Percentiles rank a stretch among this genome's conserved stretches.
Conservation (phyloP, 2,113 vertebrate genomes). For the Noturus placidus region DNA sequence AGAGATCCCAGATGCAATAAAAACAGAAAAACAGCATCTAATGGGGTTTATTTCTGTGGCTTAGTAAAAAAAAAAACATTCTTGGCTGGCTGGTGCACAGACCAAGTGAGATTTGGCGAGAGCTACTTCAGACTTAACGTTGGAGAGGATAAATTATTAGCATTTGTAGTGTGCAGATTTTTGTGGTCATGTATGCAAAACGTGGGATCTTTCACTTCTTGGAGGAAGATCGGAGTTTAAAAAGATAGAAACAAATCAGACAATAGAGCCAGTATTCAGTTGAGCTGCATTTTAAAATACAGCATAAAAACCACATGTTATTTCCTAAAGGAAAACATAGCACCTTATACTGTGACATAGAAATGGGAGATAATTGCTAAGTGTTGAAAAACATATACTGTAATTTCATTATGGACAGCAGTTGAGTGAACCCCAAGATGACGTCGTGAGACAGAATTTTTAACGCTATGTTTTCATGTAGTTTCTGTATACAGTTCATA, state of each 20-base stretch:
- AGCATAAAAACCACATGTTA: slow-evolving; percentile 41
- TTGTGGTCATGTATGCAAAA: slow-evolving; percentile 30
- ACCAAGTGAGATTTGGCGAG: slow-evolving; percentile 13
- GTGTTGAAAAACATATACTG: slow-evolving; percentile 29
- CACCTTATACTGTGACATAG: slow-evolving; percentile 29
- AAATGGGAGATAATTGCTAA: slow-evolving; percentile 23
- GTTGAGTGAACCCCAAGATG: not conserved
- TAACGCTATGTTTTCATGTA: not conserved
- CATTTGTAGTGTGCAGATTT: slow-evolving; percentile 32
- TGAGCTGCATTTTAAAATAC: slow-evolving; percentile 42
- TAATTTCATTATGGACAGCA: slow-evolving; percentile 28
- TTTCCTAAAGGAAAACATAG: slow-evolving; percentile 12
- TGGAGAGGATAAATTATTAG: slow-evolving; percentile 19
- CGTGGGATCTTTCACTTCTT: slow-evolving; percentile 24
- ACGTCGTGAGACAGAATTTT: slow-evolving; percentile 1
- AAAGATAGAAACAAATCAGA: slow-evolving; percentile 12
- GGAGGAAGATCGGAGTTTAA: slow-evolving; percentile 3
- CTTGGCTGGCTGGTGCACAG: not conserved
- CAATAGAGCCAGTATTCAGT: slow-evolving; percentile 20
- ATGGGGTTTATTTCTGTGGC: slow-evolving; percentile 26
- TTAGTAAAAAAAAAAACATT: slow-evolving; percentile 16
- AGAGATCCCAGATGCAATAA: not conserved
- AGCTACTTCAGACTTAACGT: slow-evolving; percentile 4
- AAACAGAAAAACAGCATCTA: not conserved
- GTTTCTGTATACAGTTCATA: not conserved